Percentiles rank a stretch among this genome's conserved stretches.
phyloP scores from a whole-genome alignment of 1,140 invertebrate species.

The Glossosoma conforme region DNA sequence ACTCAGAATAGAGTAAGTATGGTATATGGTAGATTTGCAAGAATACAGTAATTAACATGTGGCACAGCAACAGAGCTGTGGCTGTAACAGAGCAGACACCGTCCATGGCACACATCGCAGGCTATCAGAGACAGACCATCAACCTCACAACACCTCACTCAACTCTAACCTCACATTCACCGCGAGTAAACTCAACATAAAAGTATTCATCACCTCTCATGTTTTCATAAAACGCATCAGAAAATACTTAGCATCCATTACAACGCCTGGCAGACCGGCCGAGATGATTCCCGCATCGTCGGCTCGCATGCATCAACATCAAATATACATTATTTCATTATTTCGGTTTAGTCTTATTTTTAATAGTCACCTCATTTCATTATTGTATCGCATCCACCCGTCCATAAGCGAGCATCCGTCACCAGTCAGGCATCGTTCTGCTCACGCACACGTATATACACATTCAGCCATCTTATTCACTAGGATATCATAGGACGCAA shows the following conservation, averaged over 20 bases:
- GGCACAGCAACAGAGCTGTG: no score
- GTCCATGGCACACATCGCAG: no score
- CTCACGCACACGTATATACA: conserved; percentile 26
- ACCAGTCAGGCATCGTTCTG: conserved; percentile 19
- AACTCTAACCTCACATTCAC: conserved; percentile 16
- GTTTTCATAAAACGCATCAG: conserved; percentile 28
- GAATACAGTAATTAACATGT: no score
- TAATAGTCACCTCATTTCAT: conserved; percentile 32
- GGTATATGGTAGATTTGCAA: no score
- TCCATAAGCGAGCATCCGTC: conserved; percentile 23
- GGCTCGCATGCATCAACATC: background rate
- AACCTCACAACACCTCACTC: no score
- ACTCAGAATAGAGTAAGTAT: no score
- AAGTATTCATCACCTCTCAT: conserved; percentile 21
- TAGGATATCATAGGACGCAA: conserved; percentile 33
- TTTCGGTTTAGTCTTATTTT: conserved; percentile 25
- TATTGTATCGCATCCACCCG: conserved; percentile 22
- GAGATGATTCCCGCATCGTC: no score
- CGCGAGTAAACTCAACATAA: conserved; percentile 22
- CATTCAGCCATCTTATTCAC: conserved; percentile 31
- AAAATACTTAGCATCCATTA: conserved; percentile 32
- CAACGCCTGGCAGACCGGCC: no score
- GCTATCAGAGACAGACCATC: no score
- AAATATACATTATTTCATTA: conserved; percentile 23
- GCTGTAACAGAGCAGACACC: no score